Percentiles rank a stretch among this genome's conserved stretches.
These are phyloP conservation scores for Sinelater perroti DNA, from an alignment of 2,888 invertebrate genomes.

Conservation along the genomic window DNA sequence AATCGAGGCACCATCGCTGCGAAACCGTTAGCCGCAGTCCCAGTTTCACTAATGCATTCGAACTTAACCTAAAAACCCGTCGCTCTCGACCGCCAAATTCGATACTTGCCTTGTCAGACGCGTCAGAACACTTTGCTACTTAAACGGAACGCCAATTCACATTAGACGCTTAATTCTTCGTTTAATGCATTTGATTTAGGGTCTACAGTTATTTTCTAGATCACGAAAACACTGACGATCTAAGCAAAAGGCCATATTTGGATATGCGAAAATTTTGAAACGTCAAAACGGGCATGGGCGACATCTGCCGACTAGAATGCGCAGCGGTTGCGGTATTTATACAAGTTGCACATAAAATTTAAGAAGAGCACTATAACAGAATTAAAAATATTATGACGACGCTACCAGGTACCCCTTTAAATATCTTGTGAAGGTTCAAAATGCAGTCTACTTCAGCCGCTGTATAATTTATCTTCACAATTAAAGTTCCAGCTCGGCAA, in stretches of 20 bases:
- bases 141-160: conserved; percentile 33
- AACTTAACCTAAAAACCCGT: conserved; percentile 35
- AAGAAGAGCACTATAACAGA: neutral
- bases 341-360: too few relatives aligned
- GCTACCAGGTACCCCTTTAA: too few relatives aligned
- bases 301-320: conserved; percentile 22
- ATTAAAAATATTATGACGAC: too few relatives aligned
- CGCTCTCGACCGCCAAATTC: conserved; percentile 1
- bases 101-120: conserved; percentile 24
- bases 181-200: conserved; percentile 35
- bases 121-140: conserved; percentile 13
- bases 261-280: conserved; percentile 61
- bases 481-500: too few relatives aligned
- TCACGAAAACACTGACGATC: conserved; percentile 49
- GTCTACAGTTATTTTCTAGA: conserved; percentile 46
- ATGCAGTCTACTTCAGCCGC: too few relatives aligned
- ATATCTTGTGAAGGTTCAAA: too few relatives aligned
- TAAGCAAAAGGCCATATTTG: conserved; percentile 60
- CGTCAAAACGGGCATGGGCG: conserved; percentile 51
- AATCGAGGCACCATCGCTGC: neutral
- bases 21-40: neutral
- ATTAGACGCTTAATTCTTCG: conserved; percentile 35
- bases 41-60: conserved; percentile 3
- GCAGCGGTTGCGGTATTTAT: neutral
- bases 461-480: too few relatives aligned